Base-by-base conservation (phyloP, 2,113 vertebrate species). In the Sigmodon hispidus region DNA sequence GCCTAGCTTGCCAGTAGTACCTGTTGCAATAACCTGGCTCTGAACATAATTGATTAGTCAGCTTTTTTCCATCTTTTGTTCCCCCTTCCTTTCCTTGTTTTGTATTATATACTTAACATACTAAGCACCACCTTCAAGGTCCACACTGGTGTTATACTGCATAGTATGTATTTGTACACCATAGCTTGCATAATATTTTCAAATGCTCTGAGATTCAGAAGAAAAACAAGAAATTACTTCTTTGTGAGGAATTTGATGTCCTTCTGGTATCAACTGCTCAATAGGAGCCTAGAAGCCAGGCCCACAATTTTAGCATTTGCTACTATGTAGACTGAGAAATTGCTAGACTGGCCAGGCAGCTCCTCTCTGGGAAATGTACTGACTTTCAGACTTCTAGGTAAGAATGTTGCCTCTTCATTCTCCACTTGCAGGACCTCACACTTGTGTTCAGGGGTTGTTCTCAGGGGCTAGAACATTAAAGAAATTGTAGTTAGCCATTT, bases 51-150 rank as follows among this genome's bases (percentile, higher is more conserved):
- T 59, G 17, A n/a, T 65, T 29, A 83, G 19, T 55, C 67, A 93
- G 12, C 17, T 31, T 92, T 91, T 80, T 45, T 40, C 3, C 5
- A n/a, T 50, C 4, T 26, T 16, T 67, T 8, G 2, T 24, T 57
- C 21, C 67, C 5, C 26, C 24, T 61, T 22, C 9, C 6, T 48
- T 43, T 7, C 12, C 15, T 81, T 72, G 5, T 43, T 69, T 90
- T 50, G 89, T 84, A 85, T 67, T 52, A 80, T 2, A 89, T 67
- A 5, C 21, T 91, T 73, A 90, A 72, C 11, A 91, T 61, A 87
- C 87, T 7, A 86, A 96, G 87, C 7, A 17, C 63, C 45, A 97
- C n/a, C 12, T 48, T 87, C 55, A 57, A 36, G 43, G 63, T 7
- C 19, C 34, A 48, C 17, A 67, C 67, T 90, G 12, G 40, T 69